phyloP scores from a whole-genome alignment of 2,888 invertebrate species.

The Troides oblongomaculatus region DNA sequence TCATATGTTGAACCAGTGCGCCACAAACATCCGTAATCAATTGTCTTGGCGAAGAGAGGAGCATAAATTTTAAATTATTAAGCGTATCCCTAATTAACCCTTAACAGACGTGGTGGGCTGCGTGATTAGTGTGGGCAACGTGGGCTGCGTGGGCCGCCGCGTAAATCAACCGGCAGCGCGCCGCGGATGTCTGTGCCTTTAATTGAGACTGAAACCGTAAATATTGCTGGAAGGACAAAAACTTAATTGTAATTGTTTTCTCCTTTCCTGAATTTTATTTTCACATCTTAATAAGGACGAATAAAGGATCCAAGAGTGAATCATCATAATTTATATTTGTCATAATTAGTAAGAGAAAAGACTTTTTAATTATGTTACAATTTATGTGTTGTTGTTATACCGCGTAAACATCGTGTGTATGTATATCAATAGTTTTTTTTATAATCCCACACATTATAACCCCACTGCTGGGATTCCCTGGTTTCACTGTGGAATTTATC shows the following conservation, averaged over 20 bases:
- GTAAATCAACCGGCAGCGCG: conserved; percentile 59
- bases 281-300: conserved; percentile 16
- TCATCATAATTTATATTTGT: not conserved
- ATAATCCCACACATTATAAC: too few species aligned
- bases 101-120: conserved; percentile 54
- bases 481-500: too few species aligned
- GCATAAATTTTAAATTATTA: conserved; percentile 62
- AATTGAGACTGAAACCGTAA: conserved; percentile 51
- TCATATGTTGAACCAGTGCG: conserved; percentile 35
- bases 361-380: not conserved
- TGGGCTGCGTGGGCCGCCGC: conserved; percentile 39
- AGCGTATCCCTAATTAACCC: conserved; percentile 72
- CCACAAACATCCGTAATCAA: conserved; percentile 52
- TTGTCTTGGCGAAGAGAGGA: conserved; percentile 50
- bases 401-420: too few species aligned
- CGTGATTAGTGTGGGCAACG: conserved; percentile 38
- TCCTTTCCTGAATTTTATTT: conserved; percentile 13
- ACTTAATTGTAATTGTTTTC: conserved; percentile 26
- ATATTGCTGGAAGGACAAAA: conserved; percentile 37
- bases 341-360: not conserved
- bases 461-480: too few species aligned
- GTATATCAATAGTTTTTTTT: too few species aligned
- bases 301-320: conserved; percentile 1
- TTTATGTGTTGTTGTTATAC: not conserved
- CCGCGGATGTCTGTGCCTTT: conserved; percentile 54